Evolutionary conservation across 2,113 vertebrate genomes (phyloP).

Genomic region (Anser brachyrhynchus): DNA sequence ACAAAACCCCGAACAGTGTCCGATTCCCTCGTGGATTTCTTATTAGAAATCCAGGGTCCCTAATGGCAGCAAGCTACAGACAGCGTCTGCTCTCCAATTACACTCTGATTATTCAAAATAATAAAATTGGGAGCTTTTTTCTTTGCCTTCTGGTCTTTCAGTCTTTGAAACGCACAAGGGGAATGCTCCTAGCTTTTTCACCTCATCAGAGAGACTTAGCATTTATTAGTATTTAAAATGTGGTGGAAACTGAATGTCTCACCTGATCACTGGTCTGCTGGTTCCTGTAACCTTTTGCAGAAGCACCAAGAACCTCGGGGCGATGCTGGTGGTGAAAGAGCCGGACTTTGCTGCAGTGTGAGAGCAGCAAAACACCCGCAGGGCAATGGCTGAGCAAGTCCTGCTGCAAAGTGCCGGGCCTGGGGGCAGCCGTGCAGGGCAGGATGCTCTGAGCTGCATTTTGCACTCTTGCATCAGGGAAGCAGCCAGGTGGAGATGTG

Average conservation of each 20-base stretch:
- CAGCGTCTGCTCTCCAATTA: conserved; percentile 56
- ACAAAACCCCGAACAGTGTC: background rate
- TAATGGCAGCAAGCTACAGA: background rate
- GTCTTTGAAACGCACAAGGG: background rate
- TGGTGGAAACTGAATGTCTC: background rate
- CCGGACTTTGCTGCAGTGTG: background rate
- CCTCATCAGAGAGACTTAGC: background rate
- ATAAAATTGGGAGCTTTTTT: conserved; percentile 25
- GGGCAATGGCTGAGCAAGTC: background rate
- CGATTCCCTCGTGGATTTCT: conserved; percentile 30
- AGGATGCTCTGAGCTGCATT: background rate
- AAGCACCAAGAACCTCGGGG: rapidly evolving
- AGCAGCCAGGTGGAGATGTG: background rate
- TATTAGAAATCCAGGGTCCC: conserved; percentile 48
- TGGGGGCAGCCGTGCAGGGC: background rate
- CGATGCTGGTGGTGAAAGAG: background rate
- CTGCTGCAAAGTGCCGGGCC: background rate
- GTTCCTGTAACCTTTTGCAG: conserved; percentile 24
- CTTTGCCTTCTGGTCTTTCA: conserved; percentile 37
- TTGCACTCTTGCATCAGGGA: background rate
- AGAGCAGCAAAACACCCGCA: background rate
- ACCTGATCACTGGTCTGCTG: conserved; percentile 32
- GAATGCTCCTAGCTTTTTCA: background rate
- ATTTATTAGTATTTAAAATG: conserved; percentile 51
- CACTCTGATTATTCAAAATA: conserved; percentile 48